Percentiles rank a stretch among this genome's conserved stretches.
phyloP scores from a whole-genome alignment of 2,113 vertebrate genomes.

The Nyctereutes procyonoides region DNA sequence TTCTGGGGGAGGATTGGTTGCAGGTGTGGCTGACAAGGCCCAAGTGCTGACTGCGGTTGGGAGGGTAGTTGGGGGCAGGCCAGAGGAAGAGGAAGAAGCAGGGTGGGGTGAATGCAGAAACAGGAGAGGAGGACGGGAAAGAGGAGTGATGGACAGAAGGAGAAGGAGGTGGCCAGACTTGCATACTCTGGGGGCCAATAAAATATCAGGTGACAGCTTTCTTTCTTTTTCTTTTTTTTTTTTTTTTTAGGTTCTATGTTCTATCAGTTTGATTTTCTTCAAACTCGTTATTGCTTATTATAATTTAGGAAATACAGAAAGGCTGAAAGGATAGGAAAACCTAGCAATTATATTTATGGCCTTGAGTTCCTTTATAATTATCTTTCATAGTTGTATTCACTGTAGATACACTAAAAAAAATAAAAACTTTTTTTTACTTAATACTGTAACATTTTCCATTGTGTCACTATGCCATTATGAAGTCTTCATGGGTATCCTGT shows the following conservation, averaged over 20 bases:
- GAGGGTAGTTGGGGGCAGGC: not conserved
- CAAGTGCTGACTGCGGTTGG: fast-evolving
- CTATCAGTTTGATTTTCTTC: conserved; percentile 4
- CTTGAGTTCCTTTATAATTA: not conserved
- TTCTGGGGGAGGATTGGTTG: not conserved
- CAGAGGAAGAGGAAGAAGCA: not conserved
- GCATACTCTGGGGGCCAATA: not conserved
- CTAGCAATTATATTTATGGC: not conserved
- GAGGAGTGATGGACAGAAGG: too few relatives aligned
- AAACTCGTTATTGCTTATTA: not conserved
- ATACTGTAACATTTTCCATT: not conserved
- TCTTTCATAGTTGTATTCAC: not conserved
- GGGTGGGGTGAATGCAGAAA: not conserved
- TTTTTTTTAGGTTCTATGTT: not conserved
- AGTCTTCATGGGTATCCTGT: not conserved
- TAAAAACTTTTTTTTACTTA: not conserved
- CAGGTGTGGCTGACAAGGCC: not conserved
- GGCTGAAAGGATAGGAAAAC: not conserved
- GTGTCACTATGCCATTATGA: not conserved
- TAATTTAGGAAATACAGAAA: not conserved
- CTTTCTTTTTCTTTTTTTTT: not conserved
- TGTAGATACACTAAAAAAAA: not conserved
- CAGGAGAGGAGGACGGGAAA: too few relatives aligned
- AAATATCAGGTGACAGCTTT: not conserved
- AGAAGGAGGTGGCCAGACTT: not conserved